Evolutionary conservation across 2,113 vertebrate species (phyloP), one percentile per base, ranked within the genome.

Genomic region (Tachysurus vachellii): DNA sequence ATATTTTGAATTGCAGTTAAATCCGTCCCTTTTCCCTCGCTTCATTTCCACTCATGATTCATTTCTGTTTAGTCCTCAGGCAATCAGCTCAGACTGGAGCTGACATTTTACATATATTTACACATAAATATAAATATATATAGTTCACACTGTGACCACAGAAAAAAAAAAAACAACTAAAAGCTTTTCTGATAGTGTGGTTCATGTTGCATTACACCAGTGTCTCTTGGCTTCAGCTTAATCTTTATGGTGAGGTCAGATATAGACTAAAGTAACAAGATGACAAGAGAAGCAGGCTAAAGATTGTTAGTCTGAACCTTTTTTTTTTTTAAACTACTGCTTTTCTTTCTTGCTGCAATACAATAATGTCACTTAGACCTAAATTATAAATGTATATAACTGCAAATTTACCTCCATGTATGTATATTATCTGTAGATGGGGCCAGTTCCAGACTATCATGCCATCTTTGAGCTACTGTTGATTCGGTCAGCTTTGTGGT

Each of bases 1-100:
- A 86, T 73, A 62, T 64, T 84, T 83, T 36, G 57, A 42, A 79
- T 47, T 71, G 70, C 59, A 11, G 79, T 31, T 73, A 68, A 59
- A 10, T 61, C 31, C 13, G 17, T 54, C 13, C n/a, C 23, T 5
- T 5, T 54, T 79, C 14, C 23, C 66, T 66, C 50, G 36, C n/a
- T 85, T 68, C 44, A 28, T 21, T 36, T 26, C 47, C 16, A 57
- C 44, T 28, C 59, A 47, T 28, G 42, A 75, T 42, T 31, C 44
- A 47, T 42, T 75, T 59, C 7, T 57, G 73, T 47, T 62, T 47
- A 31, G 71, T 17, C 56, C 71, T 61, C 9, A 61, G 70, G 70
- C 56, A n/a, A 21, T 12, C 44, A 50, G 44, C 42, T 47, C 44
- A 50, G 44, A 21, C 11, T 50, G 73, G 19, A 47, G 5, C 4